These are phyloP conservation scores for Amphilophus citrinellus DNA, from an alignment of 2,113 vertebrate genomes.

Conservation along the genomic window DNA sequence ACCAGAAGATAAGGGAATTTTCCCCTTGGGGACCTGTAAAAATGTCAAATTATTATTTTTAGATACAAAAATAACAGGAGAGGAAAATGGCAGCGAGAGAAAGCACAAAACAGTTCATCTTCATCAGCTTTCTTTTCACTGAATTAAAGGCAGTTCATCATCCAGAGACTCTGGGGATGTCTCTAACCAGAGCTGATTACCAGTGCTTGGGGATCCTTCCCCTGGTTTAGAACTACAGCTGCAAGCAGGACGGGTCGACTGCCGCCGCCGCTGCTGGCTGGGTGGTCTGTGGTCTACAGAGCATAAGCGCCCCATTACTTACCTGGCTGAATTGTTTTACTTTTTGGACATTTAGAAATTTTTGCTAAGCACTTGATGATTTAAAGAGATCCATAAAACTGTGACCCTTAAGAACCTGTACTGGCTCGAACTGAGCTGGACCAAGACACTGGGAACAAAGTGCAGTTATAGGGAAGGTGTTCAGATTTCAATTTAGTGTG, in stretches of 20 bases:
- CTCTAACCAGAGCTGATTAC: conserved; percentile 36
- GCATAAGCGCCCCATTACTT: conserved; percentile 69
- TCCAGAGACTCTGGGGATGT: conserved; percentile 20
- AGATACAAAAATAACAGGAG: conserved; percentile 22
- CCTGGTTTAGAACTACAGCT: conserved; percentile 52
- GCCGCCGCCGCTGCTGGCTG: conserved; percentile 38
- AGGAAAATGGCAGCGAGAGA: conserved; percentile 27
- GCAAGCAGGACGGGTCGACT: conserved; percentile 23
- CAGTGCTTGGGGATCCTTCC: conserved; percentile 18
- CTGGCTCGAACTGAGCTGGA: conserved; percentile 50
- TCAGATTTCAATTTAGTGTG: conserved; percentile 54
- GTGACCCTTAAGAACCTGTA: conserved; percentile 64
- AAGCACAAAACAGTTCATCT: conserved; percentile 40
- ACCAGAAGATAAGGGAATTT: conserved; percentile 26
- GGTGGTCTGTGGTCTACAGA: conserved; percentile 68
- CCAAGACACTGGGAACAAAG: conserved; percentile 39
- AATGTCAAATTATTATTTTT: conserved; percentile 45
- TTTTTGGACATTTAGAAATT: conserved; percentile 71
- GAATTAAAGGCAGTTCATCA: conserved; percentile 18
- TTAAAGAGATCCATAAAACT: conserved; percentile 80
- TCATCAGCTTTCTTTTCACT: conserved; percentile 14
- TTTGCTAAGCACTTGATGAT: conserved; percentile 82
- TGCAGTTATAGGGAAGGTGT: conserved; percentile 43
- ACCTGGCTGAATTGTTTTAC: conserved; percentile 77
- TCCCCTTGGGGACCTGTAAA: conserved; percentile 10